Base-by-base conservation (phyloP, 2,888 invertebrate species). In the Stegana nigrithorax region DNA sequence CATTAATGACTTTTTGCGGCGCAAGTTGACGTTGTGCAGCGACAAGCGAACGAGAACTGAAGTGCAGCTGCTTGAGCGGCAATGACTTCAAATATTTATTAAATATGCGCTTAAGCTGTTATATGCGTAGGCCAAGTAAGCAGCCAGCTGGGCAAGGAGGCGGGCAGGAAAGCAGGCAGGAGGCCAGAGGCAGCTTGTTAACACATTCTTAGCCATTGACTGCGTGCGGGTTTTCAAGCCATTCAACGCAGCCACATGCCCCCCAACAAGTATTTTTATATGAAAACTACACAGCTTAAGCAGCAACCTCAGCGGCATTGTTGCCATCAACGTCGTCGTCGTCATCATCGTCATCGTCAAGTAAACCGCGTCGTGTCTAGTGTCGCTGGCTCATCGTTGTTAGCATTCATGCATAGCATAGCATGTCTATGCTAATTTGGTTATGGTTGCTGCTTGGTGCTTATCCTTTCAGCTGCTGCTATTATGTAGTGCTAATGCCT, bases 401-500 rank as follows among this genome's bases (percentile, higher is more conserved):
- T n/a, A n/a, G n/a, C n/a, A n/a, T n/a, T n/a, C n/a, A n/a, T n/a
- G n/a, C n/a, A n/a, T n/a, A n/a, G n/a, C n/a, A n/a, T n/a, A n/a
- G n/a, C n/a, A n/a, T n/a, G 36, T 36, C 71, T 78, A 75, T 75
- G 78, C 75, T 75, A 75, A 75, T 75, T 76, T 69, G 75, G 75
- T 75, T 75, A 78, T 75, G 75, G 75, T 74, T 78, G 71, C 69
- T 65, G 71, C 70, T 69, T 36, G 10, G 3, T 36, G 36, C n/a
- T 36, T 36, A 36, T 36, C 36, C 36, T 36, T 36, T 36, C 36
- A 36, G n/a, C n/a, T n/a, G n/a, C n/a, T n/a, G n/a, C n/a, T n/a
- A n/a, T n/a, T 36, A n/a, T 36, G 10, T 5, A 36, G 36, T n/a
- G 10, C n/a, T n/a, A 36, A 36, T 36, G n/a, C 36, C 10, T 4